Conservation (phyloP, 2,113 vertebrate genomes). For the Cranoglanis bouderius region DNA sequence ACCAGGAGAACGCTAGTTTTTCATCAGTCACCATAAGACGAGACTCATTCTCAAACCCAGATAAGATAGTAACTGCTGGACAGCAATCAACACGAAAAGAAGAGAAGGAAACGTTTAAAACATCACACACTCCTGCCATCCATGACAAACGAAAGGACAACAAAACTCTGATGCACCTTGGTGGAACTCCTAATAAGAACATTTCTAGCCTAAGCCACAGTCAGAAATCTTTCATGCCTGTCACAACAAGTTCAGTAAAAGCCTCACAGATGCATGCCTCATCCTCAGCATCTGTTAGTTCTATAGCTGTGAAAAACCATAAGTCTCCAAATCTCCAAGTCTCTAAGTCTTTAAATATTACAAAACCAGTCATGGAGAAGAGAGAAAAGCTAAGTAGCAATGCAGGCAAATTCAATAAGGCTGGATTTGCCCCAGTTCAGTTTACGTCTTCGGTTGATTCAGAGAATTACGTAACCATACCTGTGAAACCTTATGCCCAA, state of each 20-base stretch:
- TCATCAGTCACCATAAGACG: constrained; percentile 48
- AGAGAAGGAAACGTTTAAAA: constrained; percentile 50
- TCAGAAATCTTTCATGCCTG: constrained; percentile 51
- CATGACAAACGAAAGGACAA: constrained; percentile 48
- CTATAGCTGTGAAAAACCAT: constrained; percentile 43
- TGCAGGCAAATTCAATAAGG: constrained; percentile 13
- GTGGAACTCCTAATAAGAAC: constrained; percentile 39
- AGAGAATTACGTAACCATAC: constrained; percentile 83
- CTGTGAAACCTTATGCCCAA: constrained; percentile 70
- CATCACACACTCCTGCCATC: not conserved
- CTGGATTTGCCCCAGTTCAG: constrained; percentile 42
- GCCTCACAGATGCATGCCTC: constrained; percentile 25
- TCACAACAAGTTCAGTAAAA: constrained; percentile 41
- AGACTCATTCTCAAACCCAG: constrained; percentile 64
- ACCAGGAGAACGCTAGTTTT: not conserved
- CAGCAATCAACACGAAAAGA: constrained; percentile 47
- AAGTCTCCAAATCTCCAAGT: constrained; percentile 60
- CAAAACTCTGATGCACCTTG: constrained; percentile 35
- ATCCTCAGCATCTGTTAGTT: constrained; percentile 49
- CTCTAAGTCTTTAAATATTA: constrained; percentile 56
- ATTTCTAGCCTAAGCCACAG: constrained; percentile 59
- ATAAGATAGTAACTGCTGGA: constrained; percentile 65
- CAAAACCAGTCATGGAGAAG: constrained; percentile 26
- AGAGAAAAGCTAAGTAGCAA: constrained; percentile 34
- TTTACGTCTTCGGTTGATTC: constrained; percentile 64